phyloP scores from a whole-genome alignment of 1,140 invertebrate genomes.

The roundworm (Caenorhabditis elegans) region DNA sequence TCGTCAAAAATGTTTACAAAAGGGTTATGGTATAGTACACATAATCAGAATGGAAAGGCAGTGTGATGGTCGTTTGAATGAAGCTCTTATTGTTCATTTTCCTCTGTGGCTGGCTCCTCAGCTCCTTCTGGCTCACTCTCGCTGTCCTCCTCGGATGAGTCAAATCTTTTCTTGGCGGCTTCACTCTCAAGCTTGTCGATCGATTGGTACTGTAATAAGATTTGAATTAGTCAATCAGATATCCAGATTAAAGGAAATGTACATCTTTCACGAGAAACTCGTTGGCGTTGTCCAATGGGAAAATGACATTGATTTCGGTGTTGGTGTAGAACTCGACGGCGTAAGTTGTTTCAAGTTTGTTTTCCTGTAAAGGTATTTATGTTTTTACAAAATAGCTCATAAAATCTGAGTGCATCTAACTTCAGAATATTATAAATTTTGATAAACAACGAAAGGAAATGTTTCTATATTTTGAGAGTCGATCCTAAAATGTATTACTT shows the following conservation, averaged over 20 bases:
- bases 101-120: constrained; percentile 20
- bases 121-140: constrained; percentile 44
- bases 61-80: background rate
- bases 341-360: constrained; percentile 33
- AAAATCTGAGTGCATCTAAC: no score
- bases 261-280: constrained; percentile 51
- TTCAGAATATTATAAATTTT: no score
- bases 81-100: background rate
- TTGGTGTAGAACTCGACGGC: constrained; percentile 44
- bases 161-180: constrained; percentile 41
- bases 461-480: no score
- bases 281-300: constrained; percentile 44
- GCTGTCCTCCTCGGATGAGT: constrained; percentile 46
- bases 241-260: background rate
- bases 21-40: background rate
- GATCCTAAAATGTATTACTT: no score
- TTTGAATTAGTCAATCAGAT: background rate
- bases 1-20: background rate
- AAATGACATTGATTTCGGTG: constrained; percentile 39
- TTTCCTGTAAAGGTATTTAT: constrained; percentile 32
- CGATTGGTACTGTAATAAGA: constrained; percentile 37
- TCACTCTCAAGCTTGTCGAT: constrained; percentile 37
- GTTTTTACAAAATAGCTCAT: background rate
- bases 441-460: no score
- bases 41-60: background rate